Evolutionary conservation across 2,888 invertebrate genomes (phyloP), one percentile per base, ranked within the genome.

Genomic region (Plemyria rubiginata): DNA sequence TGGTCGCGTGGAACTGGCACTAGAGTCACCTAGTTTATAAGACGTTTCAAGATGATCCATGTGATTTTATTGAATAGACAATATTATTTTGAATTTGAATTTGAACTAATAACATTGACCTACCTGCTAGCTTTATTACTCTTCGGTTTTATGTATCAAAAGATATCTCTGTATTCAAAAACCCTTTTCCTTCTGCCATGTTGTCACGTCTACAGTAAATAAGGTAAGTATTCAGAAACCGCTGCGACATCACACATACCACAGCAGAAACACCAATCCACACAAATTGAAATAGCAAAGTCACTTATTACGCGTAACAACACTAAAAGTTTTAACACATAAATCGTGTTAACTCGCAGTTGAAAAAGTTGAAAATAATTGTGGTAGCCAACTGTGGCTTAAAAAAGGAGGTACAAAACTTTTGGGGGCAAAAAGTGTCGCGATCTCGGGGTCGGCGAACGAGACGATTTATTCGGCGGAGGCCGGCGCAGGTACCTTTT

Each of bases 331-430:
- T 85, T 86, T 82, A 81, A 84, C 81, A 81, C 81, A 85, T 85
- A 85, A 84, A 82, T 80, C 79, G 82, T 81, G 83, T 67, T 67
- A 84, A 86, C 78, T 82, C 80, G 79, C 79, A 74, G 64, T 75
- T 84, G 84, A 90, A 91, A 90, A 90, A 90, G 83, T 88, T 81
- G 78, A 82, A 87, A 91, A 90, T 91, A 90, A 91, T 91, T 90
- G 90, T 83, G 82, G 84, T 79, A 82, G 78, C 78, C 79, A 77
- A 79, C 76, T 78, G 79, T 76, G 64, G 43, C 67, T 74, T 72
- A 75, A 80, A 80, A 80, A 80, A 77, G 73, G 84, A 87, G 81
- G 79, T 82, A 84, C 86, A 88, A 88, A 86, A 86, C 81, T 79
- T 80, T 77, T 71, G 78, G 74, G 59, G 62, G 84, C 88, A 91